Evolutionary conservation across 2,113 vertebrate genomes (phyloP).

Genomic region (Sturnira hondurensis): DNA sequence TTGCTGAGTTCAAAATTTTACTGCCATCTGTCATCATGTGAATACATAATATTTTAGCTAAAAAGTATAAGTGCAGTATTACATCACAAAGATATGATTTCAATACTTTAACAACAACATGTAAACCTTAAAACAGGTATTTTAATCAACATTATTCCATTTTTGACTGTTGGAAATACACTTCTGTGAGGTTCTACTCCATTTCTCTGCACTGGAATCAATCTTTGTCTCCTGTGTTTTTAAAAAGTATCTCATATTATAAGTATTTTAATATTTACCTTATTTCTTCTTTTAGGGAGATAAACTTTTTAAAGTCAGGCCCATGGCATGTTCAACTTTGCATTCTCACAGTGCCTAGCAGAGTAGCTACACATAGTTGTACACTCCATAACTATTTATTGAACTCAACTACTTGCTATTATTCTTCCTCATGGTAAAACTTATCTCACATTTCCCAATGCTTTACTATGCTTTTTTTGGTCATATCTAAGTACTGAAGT

Average conservation of each 20-base stretch:
- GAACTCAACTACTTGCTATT: neutral
- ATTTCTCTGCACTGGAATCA: neutral
- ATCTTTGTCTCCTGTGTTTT: neutral
- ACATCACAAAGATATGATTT: neutral
- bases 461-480: neutral
- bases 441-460: neutral
- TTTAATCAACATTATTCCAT: neutral
- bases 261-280: neutral
- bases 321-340: neutral
- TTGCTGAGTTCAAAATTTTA: neutral
- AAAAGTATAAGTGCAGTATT: neutral
- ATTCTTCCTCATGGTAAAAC: neutral
- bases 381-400: constrained; percentile 1
- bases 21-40: neutral
- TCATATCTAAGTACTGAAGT: neutral
- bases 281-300: neutral
- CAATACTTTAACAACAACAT: neutral
- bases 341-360: neutral
- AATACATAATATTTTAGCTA: neutral
- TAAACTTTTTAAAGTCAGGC: neutral
- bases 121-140: neutral
- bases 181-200: neutral
- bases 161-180: neutral
- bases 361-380: neutral
- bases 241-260: neutral